Evolutionary conservation across 2,888 invertebrate species (phyloP), one percentile per base, ranked within the genome.

Genomic region (Anticlea derivata): DNA sequence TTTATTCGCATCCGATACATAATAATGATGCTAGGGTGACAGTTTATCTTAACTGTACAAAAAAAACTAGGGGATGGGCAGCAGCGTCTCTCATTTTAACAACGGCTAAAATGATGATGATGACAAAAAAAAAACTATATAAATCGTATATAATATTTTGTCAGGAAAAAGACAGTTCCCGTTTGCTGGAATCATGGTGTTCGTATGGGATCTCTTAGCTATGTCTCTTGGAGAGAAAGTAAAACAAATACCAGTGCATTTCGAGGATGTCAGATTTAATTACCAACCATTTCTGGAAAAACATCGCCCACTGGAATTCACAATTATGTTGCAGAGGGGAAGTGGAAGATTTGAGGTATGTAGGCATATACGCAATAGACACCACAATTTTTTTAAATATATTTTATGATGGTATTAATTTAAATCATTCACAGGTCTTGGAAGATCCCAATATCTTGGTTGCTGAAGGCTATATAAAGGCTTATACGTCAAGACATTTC

Each of bases 141-240:
- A n/a, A n/a, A n/a, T n/a, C n/a, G n/a, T n/a, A n/a, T n/a, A n/a
- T n/a, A n/a, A n/a, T n/a, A n/a, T 20, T 45, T 33, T 38, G 61
- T 11, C 53, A 91, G 95, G 92, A 1, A 91, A 95, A 56, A 93
- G 92, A 31, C 70, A 95, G 7, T 94, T 94, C 60, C 97, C 97
- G 0, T 96, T 96, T 8, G 94, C 96, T 1, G 95, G 94, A 20
- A 94, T 95, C 55, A 80, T 97, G 62, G 79, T 91, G 12, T 81
- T 93, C 2, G 94, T 93, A 1, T 96, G 96, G 96, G 94, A 95
- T 66, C 94, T 94, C 0, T 70, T 95, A 5, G 93, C 93, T 0
- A 87, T 93, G 73, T 86, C 92, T 69, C 17, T 70, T 10, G 92
- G 92, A 1, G 83, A 89, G 17, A 71, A 91, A 1, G 92, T 87